phyloP scores from a whole-genome alignment of 1,140 invertebrate genomes.

The Hylyphantes graminicola region DNA sequence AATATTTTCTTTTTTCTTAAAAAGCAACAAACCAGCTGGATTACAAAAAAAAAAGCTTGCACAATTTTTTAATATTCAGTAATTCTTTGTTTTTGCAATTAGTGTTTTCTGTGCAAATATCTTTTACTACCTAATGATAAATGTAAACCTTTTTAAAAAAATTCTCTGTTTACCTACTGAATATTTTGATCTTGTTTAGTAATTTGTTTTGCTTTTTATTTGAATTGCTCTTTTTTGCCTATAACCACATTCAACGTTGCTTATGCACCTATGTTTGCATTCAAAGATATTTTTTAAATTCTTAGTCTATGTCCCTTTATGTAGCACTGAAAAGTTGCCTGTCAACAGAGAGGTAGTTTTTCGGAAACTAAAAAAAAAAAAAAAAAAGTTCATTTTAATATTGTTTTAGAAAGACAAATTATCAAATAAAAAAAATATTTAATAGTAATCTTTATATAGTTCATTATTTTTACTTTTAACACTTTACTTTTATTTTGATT shows the following conservation, averaged over 20 bases:
- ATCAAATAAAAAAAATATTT: not conserved
- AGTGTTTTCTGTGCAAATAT: not conserved
- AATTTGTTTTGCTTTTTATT: not conserved
- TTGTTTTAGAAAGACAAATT: not conserved
- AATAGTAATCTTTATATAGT: not conserved
- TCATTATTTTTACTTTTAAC: not conserved
- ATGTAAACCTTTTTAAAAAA: conserved; percentile 1
- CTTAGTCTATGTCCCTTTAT: too few relatives aligned
- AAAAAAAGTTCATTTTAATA: not conserved
- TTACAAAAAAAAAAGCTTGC: not conserved
- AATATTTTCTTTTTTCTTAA: not conserved
- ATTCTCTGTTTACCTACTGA: not conserved
- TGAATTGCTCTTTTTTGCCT: too few relatives aligned
- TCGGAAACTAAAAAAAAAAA: not conserved
- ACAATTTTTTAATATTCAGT: not conserved
- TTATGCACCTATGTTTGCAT: too few relatives aligned
- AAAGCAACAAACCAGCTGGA: not conserved
- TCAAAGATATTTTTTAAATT: too few relatives aligned
- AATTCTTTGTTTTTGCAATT: not conserved
- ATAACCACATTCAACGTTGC: too few relatives aligned
- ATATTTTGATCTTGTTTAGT: not conserved
- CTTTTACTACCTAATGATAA: not conserved
- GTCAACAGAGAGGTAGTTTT: too few relatives aligned
- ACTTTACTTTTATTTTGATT: not conserved
- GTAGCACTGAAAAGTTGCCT: too few relatives aligned